Evolutionary conservation across 2,888 invertebrate species (phyloP).

Genomic region (Apodemia hepburni): DNA sequence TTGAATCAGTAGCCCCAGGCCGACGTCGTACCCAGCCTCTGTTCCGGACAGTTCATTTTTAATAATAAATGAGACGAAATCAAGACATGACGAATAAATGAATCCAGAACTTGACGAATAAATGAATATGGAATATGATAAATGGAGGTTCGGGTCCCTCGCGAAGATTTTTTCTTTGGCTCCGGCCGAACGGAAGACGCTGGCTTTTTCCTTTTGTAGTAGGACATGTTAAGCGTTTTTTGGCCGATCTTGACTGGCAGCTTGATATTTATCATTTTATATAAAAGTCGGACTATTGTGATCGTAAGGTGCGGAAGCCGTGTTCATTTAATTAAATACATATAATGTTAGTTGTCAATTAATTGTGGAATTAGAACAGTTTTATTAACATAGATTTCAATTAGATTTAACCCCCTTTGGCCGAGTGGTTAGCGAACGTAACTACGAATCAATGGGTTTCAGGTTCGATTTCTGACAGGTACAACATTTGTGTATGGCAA

Average conservation of each 20-base stretch:
- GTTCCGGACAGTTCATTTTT: conserved; percentile 80
- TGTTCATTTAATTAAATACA: conserved; percentile 14
- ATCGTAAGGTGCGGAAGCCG: conserved; percentile 41
- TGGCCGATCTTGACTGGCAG: conserved; percentile 64
- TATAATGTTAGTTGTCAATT: background rate
- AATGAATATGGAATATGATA: conserved; percentile 81
- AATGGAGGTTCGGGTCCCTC: conserved; percentile 76
- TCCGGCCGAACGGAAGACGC: conserved; percentile 77
- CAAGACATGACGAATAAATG: conserved; percentile 81
- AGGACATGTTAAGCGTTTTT: conserved; percentile 80
- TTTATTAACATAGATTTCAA: too few relatives aligned
- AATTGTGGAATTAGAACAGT: background rate
- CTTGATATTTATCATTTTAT: conserved; percentile 76
- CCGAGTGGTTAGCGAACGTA: too few relatives aligned
- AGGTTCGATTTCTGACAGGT: too few relatives aligned
- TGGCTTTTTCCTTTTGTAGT: conserved; percentile 79
- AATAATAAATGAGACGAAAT: conserved; percentile 82
- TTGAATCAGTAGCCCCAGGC: conserved; percentile 73
- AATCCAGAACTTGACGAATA: conserved; percentile 81
- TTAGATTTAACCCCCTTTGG: too few relatives aligned
- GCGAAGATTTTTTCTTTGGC: conserved; percentile 78
- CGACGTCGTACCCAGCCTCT: conserved; percentile 65
- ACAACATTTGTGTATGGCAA: too few relatives aligned
- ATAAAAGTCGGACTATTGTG: conserved; percentile 69
- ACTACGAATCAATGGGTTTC: too few relatives aligned